Conservation (phyloP, 1,140 invertebrate species). For the Babylonia areolata region DNA sequence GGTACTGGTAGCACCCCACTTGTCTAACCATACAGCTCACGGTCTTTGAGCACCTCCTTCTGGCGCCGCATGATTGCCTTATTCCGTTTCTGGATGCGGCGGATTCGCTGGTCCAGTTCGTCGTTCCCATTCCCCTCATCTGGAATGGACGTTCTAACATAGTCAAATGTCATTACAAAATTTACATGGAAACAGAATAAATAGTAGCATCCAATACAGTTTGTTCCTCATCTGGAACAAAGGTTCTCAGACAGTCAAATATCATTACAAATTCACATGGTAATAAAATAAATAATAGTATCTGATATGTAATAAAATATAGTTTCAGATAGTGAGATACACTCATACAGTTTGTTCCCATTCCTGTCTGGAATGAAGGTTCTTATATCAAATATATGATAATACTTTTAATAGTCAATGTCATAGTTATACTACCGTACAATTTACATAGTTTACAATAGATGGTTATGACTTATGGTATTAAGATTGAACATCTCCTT, state of each 20-base stretch:
- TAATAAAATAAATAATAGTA: background rate
- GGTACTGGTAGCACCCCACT: background rate
- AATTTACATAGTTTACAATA: no score
- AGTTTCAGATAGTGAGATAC: no score
- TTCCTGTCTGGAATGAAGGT: no score
- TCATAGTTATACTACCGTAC: no score
- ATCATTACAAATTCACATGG: background rate
- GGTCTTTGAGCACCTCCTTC: conserved; percentile 52
- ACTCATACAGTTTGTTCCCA: no score
- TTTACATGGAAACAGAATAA: background rate
- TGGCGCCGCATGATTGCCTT: conserved; percentile 51
- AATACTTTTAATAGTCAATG: no score
- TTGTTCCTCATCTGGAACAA: background rate
- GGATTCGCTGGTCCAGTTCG: conserved; percentile 56
- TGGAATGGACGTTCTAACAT: background rate
- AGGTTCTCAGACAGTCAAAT: background rate
- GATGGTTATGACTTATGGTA: background rate
- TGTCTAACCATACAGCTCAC: conserved; percentile 49
- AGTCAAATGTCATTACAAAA: background rate
- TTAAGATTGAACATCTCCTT: no score
- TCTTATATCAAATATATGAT: no score
- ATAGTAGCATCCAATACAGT: no score
- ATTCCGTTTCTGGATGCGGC: conserved; percentile 57
- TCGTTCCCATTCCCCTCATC: conserved; percentile 32
- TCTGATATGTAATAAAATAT: no score